These are phyloP conservation scores for Netelia fuscicornis DNA, from an alignment of 2,888 invertebrate genomes.

Conservation along the genomic window DNA sequence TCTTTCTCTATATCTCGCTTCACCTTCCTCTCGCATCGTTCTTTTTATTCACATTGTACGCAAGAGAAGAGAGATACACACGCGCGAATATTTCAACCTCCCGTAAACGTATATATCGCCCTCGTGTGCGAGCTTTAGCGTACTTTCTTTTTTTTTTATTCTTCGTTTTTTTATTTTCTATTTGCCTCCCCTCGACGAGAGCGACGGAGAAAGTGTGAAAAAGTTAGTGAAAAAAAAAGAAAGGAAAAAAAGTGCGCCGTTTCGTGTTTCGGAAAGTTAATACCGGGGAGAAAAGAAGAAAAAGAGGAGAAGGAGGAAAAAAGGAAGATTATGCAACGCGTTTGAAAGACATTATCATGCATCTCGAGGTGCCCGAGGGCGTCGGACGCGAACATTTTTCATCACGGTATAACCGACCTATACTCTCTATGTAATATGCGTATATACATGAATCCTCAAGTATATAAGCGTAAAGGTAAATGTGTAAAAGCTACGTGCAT, in stretches of 20 bases:
- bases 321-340: conserved; percentile 53
- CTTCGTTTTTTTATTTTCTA: conserved; percentile 19
- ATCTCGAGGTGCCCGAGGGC: conserved; percentile 44
- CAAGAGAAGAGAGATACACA: conserved; percentile 18
- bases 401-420: conserved; percentile 35
- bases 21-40: no score
- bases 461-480: conserved; percentile 2
- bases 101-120: conserved; percentile 3
- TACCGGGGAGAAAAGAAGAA: conserved; percentile 22
- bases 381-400: conserved; percentile 47
- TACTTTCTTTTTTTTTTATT: background rate
- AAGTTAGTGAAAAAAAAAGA: conserved; percentile 32
- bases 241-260: conserved; percentile 18
- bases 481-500: background rate
- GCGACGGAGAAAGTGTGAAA: conserved; percentile 45
- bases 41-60: background rate
- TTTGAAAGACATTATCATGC: conserved; percentile 60
- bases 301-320: conserved; percentile 22
- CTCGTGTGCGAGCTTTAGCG: background rate
- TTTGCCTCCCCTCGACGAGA: conserved; percentile 12
- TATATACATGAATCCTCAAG: conserved; percentile 10
- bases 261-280: conserved; percentile 64
- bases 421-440: conserved; percentile 6
- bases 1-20: background rate
- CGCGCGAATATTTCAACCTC: conserved; percentile 16